phyloP scores from a whole-genome alignment of 2,113 vertebrate genomes.

The Cygnus atratus region DNA sequence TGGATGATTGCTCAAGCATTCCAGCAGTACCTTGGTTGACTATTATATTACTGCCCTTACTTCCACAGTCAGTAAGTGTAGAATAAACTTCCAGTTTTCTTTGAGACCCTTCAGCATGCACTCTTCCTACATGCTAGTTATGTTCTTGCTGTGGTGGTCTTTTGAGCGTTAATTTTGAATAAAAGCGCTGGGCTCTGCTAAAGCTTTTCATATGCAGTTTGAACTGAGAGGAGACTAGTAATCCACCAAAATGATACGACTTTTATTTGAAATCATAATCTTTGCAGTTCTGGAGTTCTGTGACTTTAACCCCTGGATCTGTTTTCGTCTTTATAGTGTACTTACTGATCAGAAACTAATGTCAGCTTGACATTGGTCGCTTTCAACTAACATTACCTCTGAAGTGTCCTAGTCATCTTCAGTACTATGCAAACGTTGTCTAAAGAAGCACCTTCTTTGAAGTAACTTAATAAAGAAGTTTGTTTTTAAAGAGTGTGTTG shows the following conservation, averaged over 20 bases:
- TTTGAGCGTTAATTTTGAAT: not conserved
- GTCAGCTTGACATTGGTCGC: not conserved
- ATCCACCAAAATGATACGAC: fast-evolving
- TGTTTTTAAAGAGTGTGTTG: not conserved
- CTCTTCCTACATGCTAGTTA: not conserved
- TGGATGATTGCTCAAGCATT: not conserved
- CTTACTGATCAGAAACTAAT: not conserved
- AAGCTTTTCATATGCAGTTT: not conserved
- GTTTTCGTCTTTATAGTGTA: not conserved
- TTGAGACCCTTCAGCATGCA: not conserved
- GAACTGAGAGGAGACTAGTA: not conserved
- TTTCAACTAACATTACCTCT: not conserved
- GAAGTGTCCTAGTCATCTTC: not conserved
- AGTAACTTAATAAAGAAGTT: not conserved
- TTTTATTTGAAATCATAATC: not conserved
- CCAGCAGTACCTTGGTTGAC: not conserved
- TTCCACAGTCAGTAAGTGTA: not conserved
- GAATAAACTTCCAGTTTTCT: not conserved
- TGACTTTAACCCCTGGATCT: not conserved
- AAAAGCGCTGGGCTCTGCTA: not conserved
- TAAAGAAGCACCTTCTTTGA: not conserved
- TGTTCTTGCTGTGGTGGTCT: not conserved
- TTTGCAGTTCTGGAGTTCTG: not conserved
- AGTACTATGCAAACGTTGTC: not conserved
- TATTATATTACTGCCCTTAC: not conserved